Base-by-base conservation (phyloP, 2,797 vertebrate genomes). In the Sebastes alutus region DNA sequence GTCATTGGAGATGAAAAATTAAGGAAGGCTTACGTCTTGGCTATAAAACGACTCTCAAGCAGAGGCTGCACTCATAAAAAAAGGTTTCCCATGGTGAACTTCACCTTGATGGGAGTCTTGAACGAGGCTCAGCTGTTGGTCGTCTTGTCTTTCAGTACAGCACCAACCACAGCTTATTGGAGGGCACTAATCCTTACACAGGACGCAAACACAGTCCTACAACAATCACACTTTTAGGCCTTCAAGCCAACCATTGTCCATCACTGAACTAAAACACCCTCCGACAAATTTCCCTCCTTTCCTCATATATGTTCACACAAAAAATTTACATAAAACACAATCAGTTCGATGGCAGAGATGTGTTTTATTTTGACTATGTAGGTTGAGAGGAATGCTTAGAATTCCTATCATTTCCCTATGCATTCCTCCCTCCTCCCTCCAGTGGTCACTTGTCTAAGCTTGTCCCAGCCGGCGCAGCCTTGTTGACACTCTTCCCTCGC, bases 381-480 rank as follows among this genome's bases (percentile, higher is more conserved):
- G 84, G 85, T 77, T 70, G 52, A 42, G 30, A 84, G 87, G 95
- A 93, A 95, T 95, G 89, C 84, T 80, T 38, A 87, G 89, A 93
- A 95, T 94, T 93, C 92, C 87, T 86, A 81, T 89, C 33, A 94
- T 93, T 93, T 92, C 90, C 86, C 77, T 80, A 81, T 52, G 74
- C 88, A 94, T 93, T 92, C 91, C 88, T 90, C 86, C 82, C 83
- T 83, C 89, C 88, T 85, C 78, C 85, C 78, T 76, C 49, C 87
- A 80, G 35, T 81, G 85, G 91, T 94, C 91, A 91, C 94, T 93
- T 94, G 95, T 93, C 92, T 83, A 77, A 93, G 93, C 94, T 89
- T 95, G 94, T 82, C 94, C 87, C 83, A 91, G 87, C 71, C 77
- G 5, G 85, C 46, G 3, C 71, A 85, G 85, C 88, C 76, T 88